Evolutionary conservation across 2,797 vertebrate genomes (phyloP).

Genomic region (Anomalospiza imberbis): DNA sequence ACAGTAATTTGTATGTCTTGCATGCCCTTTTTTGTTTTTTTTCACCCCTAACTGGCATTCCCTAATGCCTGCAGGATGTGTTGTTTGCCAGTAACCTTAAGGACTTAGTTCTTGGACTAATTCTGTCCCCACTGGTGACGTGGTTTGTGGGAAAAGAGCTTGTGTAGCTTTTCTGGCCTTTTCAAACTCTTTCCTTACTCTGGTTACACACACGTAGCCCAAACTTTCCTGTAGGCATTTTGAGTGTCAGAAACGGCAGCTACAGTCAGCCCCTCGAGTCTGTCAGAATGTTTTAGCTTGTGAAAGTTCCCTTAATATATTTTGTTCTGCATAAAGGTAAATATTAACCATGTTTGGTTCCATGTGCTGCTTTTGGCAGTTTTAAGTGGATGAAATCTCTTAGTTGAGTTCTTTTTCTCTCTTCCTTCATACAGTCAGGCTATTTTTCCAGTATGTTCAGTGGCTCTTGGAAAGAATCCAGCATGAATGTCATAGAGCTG

Average conservation of each 20-base stretch:
- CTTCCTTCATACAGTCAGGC: conserved; percentile 81
- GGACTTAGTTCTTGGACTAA: background rate
- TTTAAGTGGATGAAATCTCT: background rate
- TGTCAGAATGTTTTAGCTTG: background rate
- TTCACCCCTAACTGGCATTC: background rate
- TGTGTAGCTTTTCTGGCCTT: background rate
- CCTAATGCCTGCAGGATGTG: conserved; percentile 9
- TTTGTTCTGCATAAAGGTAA: background rate
- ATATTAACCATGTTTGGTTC: background rate
- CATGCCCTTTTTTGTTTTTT: background rate
- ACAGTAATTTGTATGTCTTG: conserved; percentile 18
- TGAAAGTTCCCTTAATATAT: background rate
- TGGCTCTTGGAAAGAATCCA: conserved; percentile 97
- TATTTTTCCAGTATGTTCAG: conserved; percentile 99
- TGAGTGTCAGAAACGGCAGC: background rate
- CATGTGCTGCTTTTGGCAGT: background rate
- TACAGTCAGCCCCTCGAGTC: background rate
- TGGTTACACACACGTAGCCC: background rate
- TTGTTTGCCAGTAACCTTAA: background rate
- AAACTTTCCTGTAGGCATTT: background rate
- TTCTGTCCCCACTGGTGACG: background rate
- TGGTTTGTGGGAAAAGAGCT: background rate
- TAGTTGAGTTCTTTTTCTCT: background rate
- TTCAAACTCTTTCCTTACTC: background rate
- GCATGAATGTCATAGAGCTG: conserved; percentile 90